Evolutionary conservation across 2,113 vertebrate genomes (phyloP).

Genomic region (Vulpes ferrilata): DNA sequence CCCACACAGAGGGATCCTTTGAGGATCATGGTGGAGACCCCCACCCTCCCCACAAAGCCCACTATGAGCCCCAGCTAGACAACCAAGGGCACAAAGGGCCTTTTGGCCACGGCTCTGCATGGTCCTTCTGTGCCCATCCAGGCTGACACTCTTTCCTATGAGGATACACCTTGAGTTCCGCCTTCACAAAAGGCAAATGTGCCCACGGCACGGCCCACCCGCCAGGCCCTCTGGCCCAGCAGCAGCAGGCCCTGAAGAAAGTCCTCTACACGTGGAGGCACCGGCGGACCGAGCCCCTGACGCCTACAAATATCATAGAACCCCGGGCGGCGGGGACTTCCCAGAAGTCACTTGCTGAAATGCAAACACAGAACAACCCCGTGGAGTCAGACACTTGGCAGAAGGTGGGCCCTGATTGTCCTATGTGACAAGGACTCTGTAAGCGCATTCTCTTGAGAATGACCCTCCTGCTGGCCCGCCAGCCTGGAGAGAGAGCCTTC

Average conservation of each 20-base stretch:
- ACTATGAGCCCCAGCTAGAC: slow-evolving; percentile 67
- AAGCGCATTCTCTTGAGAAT: slow-evolving; percentile 78
- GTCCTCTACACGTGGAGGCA: slow-evolving; percentile 20
- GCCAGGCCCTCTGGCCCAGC: slow-evolving; percentile 35
- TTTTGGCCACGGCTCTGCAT: slow-evolving; percentile 59
- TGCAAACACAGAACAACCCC: slow-evolving; percentile 78
- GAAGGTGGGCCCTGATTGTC: slow-evolving; percentile 66
- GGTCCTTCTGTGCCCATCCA: background rate
- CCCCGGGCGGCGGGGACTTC: slow-evolving; percentile 57
- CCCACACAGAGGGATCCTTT: slow-evolving; percentile 74
- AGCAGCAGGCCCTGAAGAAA: slow-evolving; percentile 79
- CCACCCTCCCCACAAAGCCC: slow-evolving; percentile 35
- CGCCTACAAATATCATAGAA: slow-evolving; percentile 71
- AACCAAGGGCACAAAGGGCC: slow-evolving; percentile 77
- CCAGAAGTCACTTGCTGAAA: slow-evolving; percentile 78
- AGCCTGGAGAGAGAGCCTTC: slow-evolving; percentile 72
- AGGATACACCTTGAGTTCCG: slow-evolving; percentile 82
- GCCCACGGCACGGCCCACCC: slow-evolving; percentile 75
- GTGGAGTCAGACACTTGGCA: slow-evolving; percentile 76
- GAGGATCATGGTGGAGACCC: slow-evolving; percentile 75
- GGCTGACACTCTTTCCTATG: slow-evolving; percentile 81
- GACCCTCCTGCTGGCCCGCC: slow-evolving; percentile 68
- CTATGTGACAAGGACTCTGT: slow-evolving; percentile 68
- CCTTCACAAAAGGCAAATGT: slow-evolving; percentile 87
- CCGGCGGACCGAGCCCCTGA: slow-evolving; percentile 13